Conservation (phyloP, 2,113 vertebrate genomes). For the Prolemur simus region DNA sequence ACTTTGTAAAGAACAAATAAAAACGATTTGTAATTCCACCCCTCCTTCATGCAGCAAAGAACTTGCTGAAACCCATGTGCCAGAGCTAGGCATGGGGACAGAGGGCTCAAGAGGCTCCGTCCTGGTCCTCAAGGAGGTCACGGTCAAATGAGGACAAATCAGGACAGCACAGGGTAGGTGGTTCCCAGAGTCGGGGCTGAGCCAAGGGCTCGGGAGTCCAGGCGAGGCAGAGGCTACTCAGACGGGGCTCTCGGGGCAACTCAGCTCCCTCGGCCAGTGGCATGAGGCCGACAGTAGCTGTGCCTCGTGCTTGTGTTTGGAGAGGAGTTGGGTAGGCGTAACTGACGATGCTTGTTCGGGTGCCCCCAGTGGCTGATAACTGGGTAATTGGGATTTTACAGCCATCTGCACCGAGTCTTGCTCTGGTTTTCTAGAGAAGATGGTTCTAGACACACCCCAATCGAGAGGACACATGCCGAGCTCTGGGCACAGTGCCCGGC, state of each 20-base stretch:
- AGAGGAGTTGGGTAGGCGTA: background rate
- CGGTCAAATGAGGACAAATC: background rate
- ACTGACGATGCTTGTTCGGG: background rate
- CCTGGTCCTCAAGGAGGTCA: background rate
- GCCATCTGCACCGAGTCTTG: background rate
- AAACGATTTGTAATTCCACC: background rate
- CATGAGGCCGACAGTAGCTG: background rate
- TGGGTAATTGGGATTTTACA: background rate
- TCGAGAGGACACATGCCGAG: accelerated
- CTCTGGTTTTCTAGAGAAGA: background rate
- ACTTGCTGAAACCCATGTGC: background rate
- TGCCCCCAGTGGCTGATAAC: background rate
- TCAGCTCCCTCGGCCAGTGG: background rate
- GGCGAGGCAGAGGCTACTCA: background rate
- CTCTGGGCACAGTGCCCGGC: background rate
- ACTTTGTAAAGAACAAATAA: background rate
- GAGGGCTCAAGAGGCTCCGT: background rate
- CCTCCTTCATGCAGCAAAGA: background rate
- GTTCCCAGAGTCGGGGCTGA: background rate
- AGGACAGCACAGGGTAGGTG: background rate
- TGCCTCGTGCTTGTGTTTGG: background rate
- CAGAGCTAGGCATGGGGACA: background rate
- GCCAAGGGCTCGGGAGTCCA: accelerated
- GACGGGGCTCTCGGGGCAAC: background rate
- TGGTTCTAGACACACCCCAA: background rate